These are phyloP conservation scores for Pelobates fuscus DNA, from an alignment of 2,113 vertebrate genomes.

Conservation along the genomic window DNA sequence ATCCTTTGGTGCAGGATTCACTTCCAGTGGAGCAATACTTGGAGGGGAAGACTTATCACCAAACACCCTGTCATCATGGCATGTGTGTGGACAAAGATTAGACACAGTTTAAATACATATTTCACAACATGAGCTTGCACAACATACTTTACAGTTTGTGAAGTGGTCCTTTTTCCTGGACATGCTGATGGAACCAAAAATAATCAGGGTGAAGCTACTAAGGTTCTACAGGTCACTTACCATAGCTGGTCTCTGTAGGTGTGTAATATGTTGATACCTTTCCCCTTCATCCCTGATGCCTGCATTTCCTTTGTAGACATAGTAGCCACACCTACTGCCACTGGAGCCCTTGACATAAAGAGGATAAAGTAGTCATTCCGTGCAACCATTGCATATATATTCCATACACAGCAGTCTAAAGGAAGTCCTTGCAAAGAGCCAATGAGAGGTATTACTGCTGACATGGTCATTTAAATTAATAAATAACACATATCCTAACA, in stretches of 20 bases:
- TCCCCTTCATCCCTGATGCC: constrained; percentile 86
- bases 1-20: constrained; percentile 52
- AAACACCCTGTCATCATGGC: constrained; percentile 72
- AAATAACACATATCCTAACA: too few species aligned
- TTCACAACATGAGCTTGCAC: neutral
- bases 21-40: constrained; percentile 65
- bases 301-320: constrained; percentile 85
- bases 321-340: constrained; percentile 84
- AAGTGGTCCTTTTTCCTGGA: too few species aligned
- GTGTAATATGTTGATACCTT: constrained; percentile 86
- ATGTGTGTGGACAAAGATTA: neutral
- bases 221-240: constrained; percentile 64
- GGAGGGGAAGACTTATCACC: constrained; percentile 89
- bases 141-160: too few species aligned
- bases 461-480: too few species aligned
- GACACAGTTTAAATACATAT: neutral
- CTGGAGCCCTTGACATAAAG: constrained; percentile 74
- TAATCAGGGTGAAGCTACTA: too few species aligned
- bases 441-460: too few species aligned
- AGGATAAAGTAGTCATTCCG: neutral
- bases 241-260: constrained; percentile 90
- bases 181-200: too few species aligned
- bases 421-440: too few species aligned
- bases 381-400: neutral
- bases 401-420: neutral